A percentile compares a stretch with the other conserved stretches of the same genome.
Conservation (phyloP, 2,888 invertebrate species). For the Platycheirus rosarum region DNA sequence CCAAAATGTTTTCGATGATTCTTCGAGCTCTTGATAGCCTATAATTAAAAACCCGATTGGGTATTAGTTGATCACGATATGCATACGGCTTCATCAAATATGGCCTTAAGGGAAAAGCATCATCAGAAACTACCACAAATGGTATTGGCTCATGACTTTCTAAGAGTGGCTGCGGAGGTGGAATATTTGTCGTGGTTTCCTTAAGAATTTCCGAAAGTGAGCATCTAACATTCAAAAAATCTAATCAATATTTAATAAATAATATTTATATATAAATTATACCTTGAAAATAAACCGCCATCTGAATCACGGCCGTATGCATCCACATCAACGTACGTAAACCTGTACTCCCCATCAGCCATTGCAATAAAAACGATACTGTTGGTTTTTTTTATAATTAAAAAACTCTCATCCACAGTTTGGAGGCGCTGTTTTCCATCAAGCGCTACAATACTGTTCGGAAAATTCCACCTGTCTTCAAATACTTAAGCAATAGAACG, state of each 20-base stretch:
- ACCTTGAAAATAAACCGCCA: neutral
- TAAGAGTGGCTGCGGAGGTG: conserved; percentile 33
- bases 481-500: too few species aligned
- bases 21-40: too few species aligned
- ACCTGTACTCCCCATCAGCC: conserved; percentile 15
- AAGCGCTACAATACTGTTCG: too few species aligned
- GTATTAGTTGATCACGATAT: too few species aligned
- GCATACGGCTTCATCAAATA: too few species aligned
- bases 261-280: neutral
- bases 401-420: conserved; percentile 8
- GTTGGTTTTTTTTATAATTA: conserved; percentile 16
- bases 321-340: neutral
- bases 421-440: conserved; percentile 6
- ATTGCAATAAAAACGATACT: conserved; percentile 13
- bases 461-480: too few species aligned
- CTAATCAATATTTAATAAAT: neutral
- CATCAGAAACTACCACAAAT: conserved; percentile 40
- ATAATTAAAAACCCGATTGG: too few species aligned
- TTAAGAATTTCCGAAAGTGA: conserved; percentile 33
- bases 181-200: conserved; percentile 26
- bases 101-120: conserved; percentile 41
- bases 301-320: neutral
- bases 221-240: conserved; percentile 10
- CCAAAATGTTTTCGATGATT: too few species aligned
- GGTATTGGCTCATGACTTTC: conserved; percentile 25